phyloP scores from a whole-genome alignment of 2,888 invertebrate genomes.

The Mesorhabditis belari region DNA sequence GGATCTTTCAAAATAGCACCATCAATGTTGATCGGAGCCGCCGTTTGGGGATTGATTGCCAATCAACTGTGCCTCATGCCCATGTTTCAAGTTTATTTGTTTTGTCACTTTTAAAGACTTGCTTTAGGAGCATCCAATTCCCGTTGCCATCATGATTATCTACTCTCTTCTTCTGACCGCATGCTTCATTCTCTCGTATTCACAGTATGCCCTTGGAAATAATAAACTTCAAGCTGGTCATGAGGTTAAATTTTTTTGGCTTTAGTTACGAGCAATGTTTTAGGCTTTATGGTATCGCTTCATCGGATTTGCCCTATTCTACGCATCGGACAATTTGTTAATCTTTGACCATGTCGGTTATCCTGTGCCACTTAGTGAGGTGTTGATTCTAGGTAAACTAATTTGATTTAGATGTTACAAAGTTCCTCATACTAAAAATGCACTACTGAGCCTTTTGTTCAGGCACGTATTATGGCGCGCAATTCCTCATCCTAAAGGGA shows the following conservation, averaged over 20 bases:
- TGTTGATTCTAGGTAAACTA: slow-evolving; percentile 1
- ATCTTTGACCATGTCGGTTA: slow-evolving; percentile 36
- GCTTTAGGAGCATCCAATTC: slow-evolving; percentile 7
- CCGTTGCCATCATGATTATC: slow-evolving; percentile 19
- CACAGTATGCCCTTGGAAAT: slow-evolving; percentile 25
- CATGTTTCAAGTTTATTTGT: neutral
- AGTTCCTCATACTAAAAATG: neutral
- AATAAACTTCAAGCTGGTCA: slow-evolving; percentile 13
- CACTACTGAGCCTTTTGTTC: slow-evolving; percentile 18
- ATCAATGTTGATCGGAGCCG: slow-evolving; percentile 7
- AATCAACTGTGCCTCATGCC: slow-evolving; percentile 23
- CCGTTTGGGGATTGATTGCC: slow-evolving; percentile 21
- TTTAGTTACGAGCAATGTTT: neutral
- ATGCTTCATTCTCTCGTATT: slow-evolving; percentile 21
- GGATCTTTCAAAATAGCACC: neutral
- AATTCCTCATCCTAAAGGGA: slow-evolving; percentile 28
- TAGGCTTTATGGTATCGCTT: slow-evolving; percentile 8
- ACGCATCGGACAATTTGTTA: slow-evolving; percentile 37
- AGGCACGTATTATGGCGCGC: slow-evolving; percentile 39
- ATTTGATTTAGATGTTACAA: too few species aligned
- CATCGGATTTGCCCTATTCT: slow-evolving; percentile 24
- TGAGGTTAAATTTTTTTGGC: slow-evolving; percentile 1
- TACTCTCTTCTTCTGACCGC: slow-evolving; percentile 31
- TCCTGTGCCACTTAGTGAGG: slow-evolving; percentile 17
- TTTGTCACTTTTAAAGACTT: neutral